These are phyloP conservation scores for Eumerus sabulonum DNA, from an alignment of 2,888 invertebrate species.

Conservation along the genomic window DNA sequence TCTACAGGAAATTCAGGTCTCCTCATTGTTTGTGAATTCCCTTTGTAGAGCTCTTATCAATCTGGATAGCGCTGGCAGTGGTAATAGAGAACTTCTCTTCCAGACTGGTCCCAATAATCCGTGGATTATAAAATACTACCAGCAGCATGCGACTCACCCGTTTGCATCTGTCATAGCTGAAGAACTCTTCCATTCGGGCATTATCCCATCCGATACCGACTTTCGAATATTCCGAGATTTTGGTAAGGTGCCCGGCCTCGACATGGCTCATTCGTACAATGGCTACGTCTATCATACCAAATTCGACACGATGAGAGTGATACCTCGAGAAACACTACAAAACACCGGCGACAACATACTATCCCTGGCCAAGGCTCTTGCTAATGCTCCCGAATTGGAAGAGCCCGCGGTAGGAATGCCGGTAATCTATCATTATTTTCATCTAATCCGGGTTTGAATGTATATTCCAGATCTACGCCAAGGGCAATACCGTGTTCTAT, in stretches of 20 bases:
- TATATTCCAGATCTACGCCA: slow-evolving; percentile 75
- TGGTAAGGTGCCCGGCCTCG: slow-evolving; percentile 84
- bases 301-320: slow-evolving; percentile 82
- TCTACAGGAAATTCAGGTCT: not conserved
- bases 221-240: slow-evolving; percentile 84
- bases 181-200: slow-evolving; percentile 83
- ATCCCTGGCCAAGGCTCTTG: slow-evolving; percentile 80
- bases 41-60: slow-evolving; percentile 86
- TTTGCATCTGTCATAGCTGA: slow-evolving; percentile 82
- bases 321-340: slow-evolving; percentile 85
- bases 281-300: slow-evolving; percentile 89
- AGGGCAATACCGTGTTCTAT: slow-evolving; percentile 83
- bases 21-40: too few species aligned
- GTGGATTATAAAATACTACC: slow-evolving; percentile 82
- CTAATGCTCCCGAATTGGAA: slow-evolving; percentile 77
- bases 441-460: not conserved
- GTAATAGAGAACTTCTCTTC: slow-evolving; percentile 93
- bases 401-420: slow-evolving; percentile 72
- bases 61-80: slow-evolving; percentile 94
- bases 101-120: slow-evolving; percentile 89
- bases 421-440: not conserved
- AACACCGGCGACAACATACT: slow-evolving; percentile 86
- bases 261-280: slow-evolving; percentile 87
- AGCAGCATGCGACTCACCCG: slow-evolving; percentile 80
- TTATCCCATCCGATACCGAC: slow-evolving; percentile 85